A percentile compares a stretch with the other conserved stretches of the same genome.
Evolutionary conservation across 2,797 vertebrate species (phyloP).

Genomic region (Sebastes minor): DNA sequence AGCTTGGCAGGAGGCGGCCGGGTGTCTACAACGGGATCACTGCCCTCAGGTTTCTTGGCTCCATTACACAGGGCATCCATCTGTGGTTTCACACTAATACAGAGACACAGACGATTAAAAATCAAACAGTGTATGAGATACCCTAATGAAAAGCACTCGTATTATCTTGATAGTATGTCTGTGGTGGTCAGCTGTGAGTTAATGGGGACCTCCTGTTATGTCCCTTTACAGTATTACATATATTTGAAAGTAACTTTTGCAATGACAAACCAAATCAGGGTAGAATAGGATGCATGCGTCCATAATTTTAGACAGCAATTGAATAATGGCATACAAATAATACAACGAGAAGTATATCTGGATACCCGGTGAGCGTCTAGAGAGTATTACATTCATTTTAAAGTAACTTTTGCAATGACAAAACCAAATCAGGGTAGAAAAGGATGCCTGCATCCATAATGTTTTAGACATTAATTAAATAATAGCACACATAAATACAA

Average conservation of each 20-base stretch:
- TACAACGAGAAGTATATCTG: background rate
- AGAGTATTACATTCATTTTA: background rate
- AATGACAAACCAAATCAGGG: background rate
- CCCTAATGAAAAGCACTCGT: background rate
- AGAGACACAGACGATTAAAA: slow-evolving; percentile 62
- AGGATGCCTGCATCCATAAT: background rate
- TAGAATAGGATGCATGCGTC: background rate
- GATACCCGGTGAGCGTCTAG: background rate
- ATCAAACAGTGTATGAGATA: background rate
- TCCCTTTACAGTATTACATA: background rate
- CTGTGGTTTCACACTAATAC: slow-evolving; percentile 79
- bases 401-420: slow-evolving; percentile 3
- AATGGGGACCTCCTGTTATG: background rate
- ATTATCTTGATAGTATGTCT: background rate
- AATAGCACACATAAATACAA: background rate
- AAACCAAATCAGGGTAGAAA: background rate
- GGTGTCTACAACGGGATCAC: slow-evolving; percentile 87
- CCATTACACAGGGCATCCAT: slow-evolving; percentile 95
- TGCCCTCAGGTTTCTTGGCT: slow-evolving; percentile 92
- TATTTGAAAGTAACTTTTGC: slow-evolving; percentile 12
- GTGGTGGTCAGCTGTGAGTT: background rate
- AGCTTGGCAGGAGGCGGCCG: slow-evolving; percentile 93
- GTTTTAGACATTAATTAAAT: background rate
- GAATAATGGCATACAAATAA: background rate
- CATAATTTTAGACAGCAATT: background rate